A percentile compares a stretch with the other conserved stretches of the same genome.
Conservation (phyloP, 2,113 vertebrate species). For the Typhlomys cinereus region DNA sequence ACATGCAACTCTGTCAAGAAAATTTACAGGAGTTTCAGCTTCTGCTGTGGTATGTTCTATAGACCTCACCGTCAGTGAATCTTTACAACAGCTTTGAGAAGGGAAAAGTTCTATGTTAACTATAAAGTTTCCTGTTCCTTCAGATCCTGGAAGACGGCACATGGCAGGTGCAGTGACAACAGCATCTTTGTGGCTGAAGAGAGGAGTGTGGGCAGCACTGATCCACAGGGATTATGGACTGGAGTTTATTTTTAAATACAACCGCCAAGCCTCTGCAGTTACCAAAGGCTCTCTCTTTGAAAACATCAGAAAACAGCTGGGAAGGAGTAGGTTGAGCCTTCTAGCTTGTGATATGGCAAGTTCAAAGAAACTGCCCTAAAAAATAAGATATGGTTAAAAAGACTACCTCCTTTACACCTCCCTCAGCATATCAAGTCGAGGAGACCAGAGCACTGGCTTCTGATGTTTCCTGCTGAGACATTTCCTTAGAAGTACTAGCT, state of each 20-base stretch:
- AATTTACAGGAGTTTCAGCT: not conserved
- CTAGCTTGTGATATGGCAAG: conserved; percentile 18
- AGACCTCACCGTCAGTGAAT: not conserved
- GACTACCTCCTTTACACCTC: not conserved
- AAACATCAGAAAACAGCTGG: conserved; percentile 40
- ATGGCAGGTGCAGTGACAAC: conserved; percentile 32
- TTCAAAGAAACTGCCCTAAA: conserved; percentile 27
- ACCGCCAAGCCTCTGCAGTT: conserved; percentile 40
- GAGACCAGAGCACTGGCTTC: not conserved
- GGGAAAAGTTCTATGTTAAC: conserved; percentile 1
- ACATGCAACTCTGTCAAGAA: not conserved
- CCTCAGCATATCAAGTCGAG: not conserved
- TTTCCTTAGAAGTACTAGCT: not conserved
- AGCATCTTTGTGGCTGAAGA: not conserved
- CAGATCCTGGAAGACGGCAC: conserved; percentile 17
- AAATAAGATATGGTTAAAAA: not conserved
- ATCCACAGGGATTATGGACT: not conserved
- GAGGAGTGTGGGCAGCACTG: not conserved
- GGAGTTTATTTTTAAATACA: conserved; percentile 58
- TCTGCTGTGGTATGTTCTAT: not conserved
- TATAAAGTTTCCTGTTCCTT: conserved; percentile 36
- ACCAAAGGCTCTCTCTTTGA: conserved; percentile 39
- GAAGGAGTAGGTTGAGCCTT: not conserved
- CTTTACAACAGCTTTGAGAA: conserved; percentile 31
- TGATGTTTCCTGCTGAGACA: not conserved